Evolutionary conservation across 2,888 invertebrate species (phyloP), one percentile per base, ranked within the genome.

Genomic region (Sinohyriopsis cumingii): DNA sequence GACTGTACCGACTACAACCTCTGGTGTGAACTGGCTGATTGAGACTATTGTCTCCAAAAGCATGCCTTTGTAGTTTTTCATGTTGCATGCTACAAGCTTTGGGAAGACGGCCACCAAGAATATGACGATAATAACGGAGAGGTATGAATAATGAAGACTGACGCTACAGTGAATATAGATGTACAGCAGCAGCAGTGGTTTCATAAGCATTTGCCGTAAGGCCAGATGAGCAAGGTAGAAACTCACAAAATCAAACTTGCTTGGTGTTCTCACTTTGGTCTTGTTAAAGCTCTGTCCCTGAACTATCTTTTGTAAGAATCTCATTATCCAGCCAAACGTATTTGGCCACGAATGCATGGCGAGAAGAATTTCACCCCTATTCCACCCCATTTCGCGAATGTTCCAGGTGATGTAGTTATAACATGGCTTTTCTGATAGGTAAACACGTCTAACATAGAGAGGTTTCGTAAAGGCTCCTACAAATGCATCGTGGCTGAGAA

Each of bases 401-500:
- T 83, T 84, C 87, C 87, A 87, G 6, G 85, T 83, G 24, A 87
- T 77, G 65, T 84, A 86, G 66, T 87, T 87, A 68, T 82, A 82
- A 33, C 82, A 79, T 0, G 87, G 87, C 2, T 84, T 83, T 65
- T 87, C 87, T 56, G 82, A 69, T 9, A 87, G 65, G 65, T 72
- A 80, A 1, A 81, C 78, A 24, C 83, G 83, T 5, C 84, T 79
- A 9, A 83, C 85, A 69, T 84, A 86, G 12, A 83, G 71, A 0
- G 87, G 86, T 25, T 81, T 74, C 57, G 86, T 68, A 2, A 86
- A 71, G 1, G 86, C 85, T 20, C 86, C 86, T 61, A 86, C 87
- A 71, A 85, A 87, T 12, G 87, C 86, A 67, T 86, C 87, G 65
- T 87, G 87, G 65, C 87, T 87, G 5, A 87, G 76, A 9, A 86